Percentiles rank a stretch among this genome's conserved stretches.
phyloP scores from a whole-genome alignment of 2,113 vertebrate genomes.

The Peromyscus polionotus region DNA sequence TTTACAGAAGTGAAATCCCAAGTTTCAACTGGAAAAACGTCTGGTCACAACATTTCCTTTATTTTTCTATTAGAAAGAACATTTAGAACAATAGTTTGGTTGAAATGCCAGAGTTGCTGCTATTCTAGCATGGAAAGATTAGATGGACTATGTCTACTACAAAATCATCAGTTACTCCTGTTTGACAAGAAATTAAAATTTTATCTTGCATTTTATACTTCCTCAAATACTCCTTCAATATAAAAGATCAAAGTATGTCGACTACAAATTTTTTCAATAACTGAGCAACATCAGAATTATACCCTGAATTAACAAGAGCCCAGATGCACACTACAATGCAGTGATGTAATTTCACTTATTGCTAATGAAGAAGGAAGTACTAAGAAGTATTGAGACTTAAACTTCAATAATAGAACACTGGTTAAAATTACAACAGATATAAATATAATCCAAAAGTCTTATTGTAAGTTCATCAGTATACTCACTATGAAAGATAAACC shows the following conservation, averaged over 20 bases:
- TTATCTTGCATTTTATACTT: background rate
- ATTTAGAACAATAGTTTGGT: background rate
- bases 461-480: background rate
- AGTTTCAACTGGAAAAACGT: background rate
- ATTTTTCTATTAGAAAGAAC: background rate
- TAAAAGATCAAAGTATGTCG: background rate
- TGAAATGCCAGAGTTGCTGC: background rate
- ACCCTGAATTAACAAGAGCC: background rate
- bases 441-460: conserved; percentile 9
- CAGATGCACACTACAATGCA: background rate
- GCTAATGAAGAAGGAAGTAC: background rate
- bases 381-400: background rate
- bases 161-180: background rate
- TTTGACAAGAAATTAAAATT: background rate
- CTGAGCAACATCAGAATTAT: background rate
- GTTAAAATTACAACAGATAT: conserved; percentile 51
- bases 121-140: background rate
- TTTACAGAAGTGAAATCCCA: conserved; percentile 60
- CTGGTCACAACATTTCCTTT: conserved; percentile 31
- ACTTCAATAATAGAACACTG: background rate
- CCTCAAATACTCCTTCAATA: background rate
- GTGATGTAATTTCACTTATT: background rate
- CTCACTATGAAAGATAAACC: conserved; percentile 9
- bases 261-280: background rate
- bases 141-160: background rate